Percentiles rank a stretch among this genome's conserved stretches.
These are phyloP conservation scores for Butorides virescens DNA, from an alignment of 2,113 vertebrate species.

Conservation along the genomic window DNA sequence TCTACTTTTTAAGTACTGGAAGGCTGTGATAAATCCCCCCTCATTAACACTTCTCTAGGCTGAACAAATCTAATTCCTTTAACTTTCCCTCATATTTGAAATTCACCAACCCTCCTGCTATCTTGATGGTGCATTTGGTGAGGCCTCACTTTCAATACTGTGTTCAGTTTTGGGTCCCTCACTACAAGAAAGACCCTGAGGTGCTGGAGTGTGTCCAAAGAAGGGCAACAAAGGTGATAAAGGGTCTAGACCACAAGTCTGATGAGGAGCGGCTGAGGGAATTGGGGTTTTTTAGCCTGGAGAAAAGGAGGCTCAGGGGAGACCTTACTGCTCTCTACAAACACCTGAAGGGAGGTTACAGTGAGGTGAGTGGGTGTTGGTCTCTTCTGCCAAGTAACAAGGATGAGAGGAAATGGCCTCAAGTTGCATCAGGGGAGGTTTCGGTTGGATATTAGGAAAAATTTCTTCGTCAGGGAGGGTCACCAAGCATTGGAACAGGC, in stretches of 20 bases:
- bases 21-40: not conserved
- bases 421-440: not conserved
- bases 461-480: not conserved
- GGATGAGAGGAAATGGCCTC: not conserved
- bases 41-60: not conserved
- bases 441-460: not conserved
- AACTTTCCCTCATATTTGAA: not conserved
- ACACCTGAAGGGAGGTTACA: not conserved
- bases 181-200: not conserved
- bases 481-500: not conserved
- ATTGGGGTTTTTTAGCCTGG: not conserved
- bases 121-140: not conserved
- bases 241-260: not conserved
- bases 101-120: not conserved
- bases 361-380: not conserved
- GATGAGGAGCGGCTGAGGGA: not conserved
- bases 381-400: not conserved
- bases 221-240: not conserved
- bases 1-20: not conserved
- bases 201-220: not conserved
- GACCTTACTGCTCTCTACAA: not conserved
- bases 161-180: not conserved
- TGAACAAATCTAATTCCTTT: not conserved
- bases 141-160: rapidly evolving
- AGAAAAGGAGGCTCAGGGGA: not conserved